These are phyloP conservation scores for Drosophila nr. perissopoda DNA, from an alignment of 2,888 invertebrate species.

Conservation along the genomic window DNA sequence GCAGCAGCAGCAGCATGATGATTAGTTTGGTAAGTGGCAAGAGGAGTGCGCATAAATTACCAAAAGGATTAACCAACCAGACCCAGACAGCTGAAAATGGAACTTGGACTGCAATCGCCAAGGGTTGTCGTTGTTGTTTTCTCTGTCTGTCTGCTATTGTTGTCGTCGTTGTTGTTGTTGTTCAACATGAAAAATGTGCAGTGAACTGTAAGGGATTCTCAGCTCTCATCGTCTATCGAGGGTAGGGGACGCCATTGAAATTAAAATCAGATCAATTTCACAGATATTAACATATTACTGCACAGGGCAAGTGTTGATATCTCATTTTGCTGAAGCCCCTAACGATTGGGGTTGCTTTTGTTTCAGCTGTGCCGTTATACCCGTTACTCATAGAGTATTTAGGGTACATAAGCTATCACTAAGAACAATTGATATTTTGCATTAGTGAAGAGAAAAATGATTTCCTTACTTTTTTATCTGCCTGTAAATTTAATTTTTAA, in stretches of 20 bases:
- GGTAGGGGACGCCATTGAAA: conserved; percentile 58
- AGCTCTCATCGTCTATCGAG: conserved; percentile 8
- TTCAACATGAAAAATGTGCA: conserved; percentile 59
- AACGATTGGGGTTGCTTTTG: conserved; percentile 62
- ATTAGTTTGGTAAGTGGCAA: conserved; percentile 77
- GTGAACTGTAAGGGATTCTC: conserved; percentile 73
- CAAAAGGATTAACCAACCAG: conserved; percentile 76
- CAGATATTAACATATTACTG: conserved; percentile 72
- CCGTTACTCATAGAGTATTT: conserved; percentile 3
- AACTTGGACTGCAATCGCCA: conserved; percentile 42
- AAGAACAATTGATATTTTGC: not conserved
- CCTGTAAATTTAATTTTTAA: not conserved
- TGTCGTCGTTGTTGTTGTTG: conserved; percentile 33
- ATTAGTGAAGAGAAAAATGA: not conserved
- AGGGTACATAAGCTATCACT: conserved; percentile 8
- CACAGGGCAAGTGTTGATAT: conserved; percentile 64
- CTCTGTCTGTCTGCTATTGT: conserved; percentile 34
- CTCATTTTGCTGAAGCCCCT: conserved; percentile 31
- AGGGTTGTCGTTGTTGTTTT: conserved; percentile 49
- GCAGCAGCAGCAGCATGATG: conserved; percentile 52
- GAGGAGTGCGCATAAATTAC: conserved; percentile 76
- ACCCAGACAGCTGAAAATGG: conserved; percentile 60
- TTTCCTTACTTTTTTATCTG: not conserved
- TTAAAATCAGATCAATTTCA: conserved; percentile 80
- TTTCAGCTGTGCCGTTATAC: conserved; percentile 11